These are phyloP conservation scores for Heterotilapia buettikoferi DNA, from an alignment of 2,113 vertebrate genomes.

Conservation along the genomic window DNA sequence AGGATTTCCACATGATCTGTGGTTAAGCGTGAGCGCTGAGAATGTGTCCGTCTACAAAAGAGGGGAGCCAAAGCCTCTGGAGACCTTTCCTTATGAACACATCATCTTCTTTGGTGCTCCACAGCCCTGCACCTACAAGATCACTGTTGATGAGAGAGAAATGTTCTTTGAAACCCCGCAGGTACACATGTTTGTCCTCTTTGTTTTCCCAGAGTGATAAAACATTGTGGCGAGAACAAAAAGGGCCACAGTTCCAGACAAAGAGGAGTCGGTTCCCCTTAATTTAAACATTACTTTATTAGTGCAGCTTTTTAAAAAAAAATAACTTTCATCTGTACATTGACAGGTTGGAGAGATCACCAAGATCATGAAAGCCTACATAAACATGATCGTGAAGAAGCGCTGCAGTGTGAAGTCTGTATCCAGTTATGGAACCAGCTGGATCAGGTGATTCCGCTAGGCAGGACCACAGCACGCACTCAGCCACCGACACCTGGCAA, in stretches of 20 bases:
- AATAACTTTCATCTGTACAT: not conserved
- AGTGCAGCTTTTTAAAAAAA: not conserved
- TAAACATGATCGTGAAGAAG: constrained; percentile 93
- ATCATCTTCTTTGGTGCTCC: constrained; percentile 87
- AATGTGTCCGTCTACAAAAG: constrained; percentile 85
- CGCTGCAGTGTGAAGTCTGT: constrained; percentile 85
- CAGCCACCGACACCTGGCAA: not conserved
- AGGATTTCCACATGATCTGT: constrained; percentile 86
- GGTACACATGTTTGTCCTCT: constrained; percentile 55
- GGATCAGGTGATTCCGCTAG: constrained; percentile 77
- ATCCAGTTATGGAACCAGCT: constrained; percentile 77
- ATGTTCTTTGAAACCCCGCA: constrained; percentile 91
- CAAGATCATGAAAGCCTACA: constrained; percentile 94
- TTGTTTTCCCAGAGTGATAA: not conserved
- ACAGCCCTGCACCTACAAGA: constrained; percentile 85
- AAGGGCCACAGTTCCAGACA: not conserved
- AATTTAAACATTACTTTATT: not conserved
- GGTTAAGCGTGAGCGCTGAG: constrained; percentile 84
- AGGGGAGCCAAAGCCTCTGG: constrained; percentile 82
- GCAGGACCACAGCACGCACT: not conserved
- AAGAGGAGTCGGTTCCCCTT: not conserved
- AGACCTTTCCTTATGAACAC: constrained; percentile 86
- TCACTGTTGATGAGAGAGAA: constrained; percentile 90
- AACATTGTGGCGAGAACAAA: not conserved
- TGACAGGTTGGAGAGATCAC: constrained; percentile 86